Conservation (phyloP, 1,140 invertebrate species). For the Achroia grisella region DNA sequence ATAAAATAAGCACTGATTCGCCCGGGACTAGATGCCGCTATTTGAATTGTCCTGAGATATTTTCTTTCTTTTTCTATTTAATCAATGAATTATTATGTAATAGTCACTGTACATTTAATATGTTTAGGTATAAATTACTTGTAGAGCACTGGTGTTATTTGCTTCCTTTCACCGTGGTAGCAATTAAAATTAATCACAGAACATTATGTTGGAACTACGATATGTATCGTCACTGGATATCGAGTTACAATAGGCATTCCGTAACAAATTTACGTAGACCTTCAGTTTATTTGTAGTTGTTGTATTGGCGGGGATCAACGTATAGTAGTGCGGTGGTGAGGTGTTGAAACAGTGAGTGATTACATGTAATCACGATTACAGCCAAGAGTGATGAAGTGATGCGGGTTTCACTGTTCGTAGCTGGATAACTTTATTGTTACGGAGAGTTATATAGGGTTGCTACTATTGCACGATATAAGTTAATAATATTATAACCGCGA, state of each 20-base stretch:
- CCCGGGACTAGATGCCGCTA: too few species aligned
- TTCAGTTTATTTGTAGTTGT: too few species aligned
- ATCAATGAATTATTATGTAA: slow-evolving; percentile 4
- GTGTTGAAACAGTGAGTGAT: slow-evolving; percentile 30
- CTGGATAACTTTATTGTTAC: slow-evolving; percentile 15
- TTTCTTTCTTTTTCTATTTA: slow-evolving; percentile 1
- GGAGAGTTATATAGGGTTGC: neutral
- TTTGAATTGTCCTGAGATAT: too few species aligned
- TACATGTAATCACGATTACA: slow-evolving; percentile 26
- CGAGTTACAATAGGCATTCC: too few species aligned
- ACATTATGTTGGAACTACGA: too few species aligned
- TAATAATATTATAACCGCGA: too few species aligned
- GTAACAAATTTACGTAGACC: neutral
- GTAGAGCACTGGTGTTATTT: neutral
- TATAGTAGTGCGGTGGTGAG: slow-evolving; percentile 11
- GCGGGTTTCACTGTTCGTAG: slow-evolving; percentile 6
- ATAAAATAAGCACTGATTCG: too few species aligned
- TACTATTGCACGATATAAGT: too few species aligned
- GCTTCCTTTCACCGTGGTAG: slow-evolving; percentile 28
- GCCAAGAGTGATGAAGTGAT: slow-evolving; percentile 11
- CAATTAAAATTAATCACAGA: slow-evolving; percentile 32
- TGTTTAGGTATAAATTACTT: neutral
- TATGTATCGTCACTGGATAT: too few species aligned
- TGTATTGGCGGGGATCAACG: slow-evolving; percentile 6
- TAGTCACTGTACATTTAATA: neutral